Percentiles rank a stretch among this genome's conserved stretches.
phyloP scores from a whole-genome alignment of 2,888 invertebrate species.

The Dione juno region DNA sequence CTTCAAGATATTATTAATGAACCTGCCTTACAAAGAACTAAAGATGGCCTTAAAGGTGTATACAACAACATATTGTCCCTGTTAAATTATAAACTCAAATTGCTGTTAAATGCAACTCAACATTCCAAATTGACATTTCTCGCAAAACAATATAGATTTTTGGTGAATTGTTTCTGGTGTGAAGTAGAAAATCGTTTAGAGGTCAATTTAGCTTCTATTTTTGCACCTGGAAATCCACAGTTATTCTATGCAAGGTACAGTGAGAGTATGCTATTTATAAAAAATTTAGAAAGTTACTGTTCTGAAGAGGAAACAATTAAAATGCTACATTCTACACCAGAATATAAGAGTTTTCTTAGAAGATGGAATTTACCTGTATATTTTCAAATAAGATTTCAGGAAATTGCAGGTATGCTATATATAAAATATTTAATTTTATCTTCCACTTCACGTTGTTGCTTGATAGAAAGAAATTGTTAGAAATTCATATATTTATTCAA shows the following conservation, averaged over 20 bases:
- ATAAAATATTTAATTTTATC: constrained; percentile 5
- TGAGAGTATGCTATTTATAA: constrained; percentile 90
- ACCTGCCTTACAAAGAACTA: constrained; percentile 83
- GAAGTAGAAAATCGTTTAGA: constrained; percentile 92
- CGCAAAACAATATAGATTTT: constrained; percentile 71
- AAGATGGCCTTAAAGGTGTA: constrained; percentile 87
- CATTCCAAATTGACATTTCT: constrained; percentile 76
- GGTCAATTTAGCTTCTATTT: constrained; percentile 91
- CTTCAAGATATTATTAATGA: constrained; percentile 89
- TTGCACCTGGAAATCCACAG: constrained; percentile 96
- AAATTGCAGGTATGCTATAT: constrained; percentile 87
- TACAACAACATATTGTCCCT: constrained; percentile 88
- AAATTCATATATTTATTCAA: too few relatives aligned
- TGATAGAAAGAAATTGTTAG: too few relatives aligned
- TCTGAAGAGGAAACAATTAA: constrained; percentile 82
- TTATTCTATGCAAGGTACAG: constrained; percentile 92
- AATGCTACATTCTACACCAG: constrained; percentile 85
- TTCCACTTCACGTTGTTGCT: too few relatives aligned
- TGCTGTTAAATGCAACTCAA: constrained; percentile 79
- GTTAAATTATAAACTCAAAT: constrained; percentile 87
- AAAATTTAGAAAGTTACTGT: constrained; percentile 87
- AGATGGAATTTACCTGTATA: constrained; percentile 98
- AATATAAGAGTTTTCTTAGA: constrained; percentile 90
- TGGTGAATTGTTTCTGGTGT: constrained; percentile 94
- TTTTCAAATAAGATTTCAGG: constrained; percentile 97